Conservation (phyloP, 2,888 invertebrate genomes). For the Eumacrocentrus americanus region DNA sequence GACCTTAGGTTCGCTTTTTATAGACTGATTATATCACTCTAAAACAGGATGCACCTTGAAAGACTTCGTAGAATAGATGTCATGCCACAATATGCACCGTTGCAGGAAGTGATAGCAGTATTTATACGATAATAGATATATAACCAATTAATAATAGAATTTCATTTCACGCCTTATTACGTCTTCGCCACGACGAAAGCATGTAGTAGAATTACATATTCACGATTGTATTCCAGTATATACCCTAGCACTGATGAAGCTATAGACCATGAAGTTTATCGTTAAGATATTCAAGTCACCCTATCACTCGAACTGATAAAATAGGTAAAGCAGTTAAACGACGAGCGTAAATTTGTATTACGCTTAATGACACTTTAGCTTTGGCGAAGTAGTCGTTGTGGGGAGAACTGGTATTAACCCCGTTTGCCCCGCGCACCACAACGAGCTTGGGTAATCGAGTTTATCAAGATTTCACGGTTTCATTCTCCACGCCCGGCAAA, state of each 20-base stretch:
- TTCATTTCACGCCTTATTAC: background rate
- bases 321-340: constrained; percentile 8
- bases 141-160: background rate
- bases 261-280: constrained; percentile 9
- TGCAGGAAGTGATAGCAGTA: background rate
- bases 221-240: constrained; percentile 4
- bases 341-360: constrained; percentile 29
- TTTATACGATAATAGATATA: background rate
- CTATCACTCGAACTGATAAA: constrained; percentile 18
- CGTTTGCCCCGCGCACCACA: constrained; percentile 23
- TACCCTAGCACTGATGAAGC: constrained; percentile 11
- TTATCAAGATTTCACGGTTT: constrained; percentile 46
- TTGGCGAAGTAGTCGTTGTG: constrained; percentile 16
- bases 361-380: constrained; percentile 28
- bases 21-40: background rate
- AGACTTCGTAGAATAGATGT: background rate
- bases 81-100: constrained; percentile 16
- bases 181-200: background rate
- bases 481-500: constrained; percentile 35
- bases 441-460: constrained; percentile 42
- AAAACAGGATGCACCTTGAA: constrained; percentile 15
- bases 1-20: background rate
- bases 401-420: constrained; percentile 37
- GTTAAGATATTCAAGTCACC: background rate
- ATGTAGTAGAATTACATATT: constrained; percentile 15